Percentiles rank a stretch among this genome's conserved stretches.
Conservation (phyloP, 1,140 invertebrate species). For the Drosophila equinoxialis region DNA sequence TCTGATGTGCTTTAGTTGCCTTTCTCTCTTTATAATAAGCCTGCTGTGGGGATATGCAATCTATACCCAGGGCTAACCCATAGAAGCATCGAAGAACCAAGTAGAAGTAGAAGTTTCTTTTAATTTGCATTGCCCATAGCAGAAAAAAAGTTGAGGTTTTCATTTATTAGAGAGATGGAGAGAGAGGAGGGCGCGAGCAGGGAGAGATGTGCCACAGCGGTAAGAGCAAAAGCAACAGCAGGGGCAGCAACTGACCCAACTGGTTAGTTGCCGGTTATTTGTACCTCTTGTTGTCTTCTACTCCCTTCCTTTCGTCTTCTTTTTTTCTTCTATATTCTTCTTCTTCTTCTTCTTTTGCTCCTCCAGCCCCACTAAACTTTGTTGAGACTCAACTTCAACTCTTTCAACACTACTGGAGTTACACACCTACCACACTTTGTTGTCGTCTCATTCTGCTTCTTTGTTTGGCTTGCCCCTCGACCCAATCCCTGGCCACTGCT, state of each 20-base stretch:
- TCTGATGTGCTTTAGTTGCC: background rate
- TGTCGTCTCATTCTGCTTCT: background rate
- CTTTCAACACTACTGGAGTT: conserved; percentile 20
- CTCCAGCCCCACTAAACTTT: background rate
- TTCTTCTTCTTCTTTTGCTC: background rate
- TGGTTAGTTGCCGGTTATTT: conserved; percentile 13
- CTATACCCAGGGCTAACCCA: background rate
- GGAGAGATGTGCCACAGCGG: background rate
- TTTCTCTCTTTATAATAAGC: background rate
- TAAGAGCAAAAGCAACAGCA: background rate
- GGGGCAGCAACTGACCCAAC: conserved; percentile 17
- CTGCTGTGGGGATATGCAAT: conserved; percentile 3
- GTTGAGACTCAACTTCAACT: conserved; percentile 12
- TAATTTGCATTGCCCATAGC: conserved; percentile 13
- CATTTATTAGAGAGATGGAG: background rate
- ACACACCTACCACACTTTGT: conserved; percentile 19
- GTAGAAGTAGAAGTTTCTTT: conserved; percentile 7
- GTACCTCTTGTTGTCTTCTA: conserved; percentile 10
- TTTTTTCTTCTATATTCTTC: background rate
- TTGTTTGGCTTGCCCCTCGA: background rate
- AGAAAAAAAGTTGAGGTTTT: conserved; percentile 11
- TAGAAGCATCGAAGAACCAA: conserved; percentile 3
- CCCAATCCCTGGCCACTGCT: background rate
- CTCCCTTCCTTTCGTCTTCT: background rate
- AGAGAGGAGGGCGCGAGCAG: no score